These are phyloP conservation scores for Crocuta crocuta DNA, from an alignment of 2,113 vertebrate species.

Conservation along the genomic window DNA sequence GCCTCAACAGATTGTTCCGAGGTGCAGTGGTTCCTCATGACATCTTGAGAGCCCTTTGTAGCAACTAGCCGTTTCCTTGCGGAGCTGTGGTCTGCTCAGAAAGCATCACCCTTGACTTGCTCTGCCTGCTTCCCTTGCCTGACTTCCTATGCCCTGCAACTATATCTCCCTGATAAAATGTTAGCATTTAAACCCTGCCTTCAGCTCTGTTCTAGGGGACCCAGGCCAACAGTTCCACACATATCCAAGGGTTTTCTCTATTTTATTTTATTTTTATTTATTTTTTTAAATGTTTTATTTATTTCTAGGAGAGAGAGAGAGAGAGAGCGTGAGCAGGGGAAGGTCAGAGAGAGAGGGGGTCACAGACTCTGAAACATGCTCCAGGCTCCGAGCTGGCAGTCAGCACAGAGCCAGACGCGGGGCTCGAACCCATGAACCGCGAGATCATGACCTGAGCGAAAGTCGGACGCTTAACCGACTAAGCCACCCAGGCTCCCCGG, in stretches of 20 bases:
- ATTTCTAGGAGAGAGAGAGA: too few species aligned
- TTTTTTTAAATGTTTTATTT: too few species aligned
- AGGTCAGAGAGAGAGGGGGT: too few species aligned
- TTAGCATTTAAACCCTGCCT: background rate
- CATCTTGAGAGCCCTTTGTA: background rate
- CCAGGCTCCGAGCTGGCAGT: too few species aligned
- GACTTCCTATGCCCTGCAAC: background rate
- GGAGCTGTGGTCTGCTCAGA: background rate
- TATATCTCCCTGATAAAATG: accelerated
- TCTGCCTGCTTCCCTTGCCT: background rate
- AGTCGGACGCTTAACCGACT: too few species aligned
- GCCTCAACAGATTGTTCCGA: background rate
- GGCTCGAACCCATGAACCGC: too few species aligned
- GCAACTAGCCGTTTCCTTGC: background rate
- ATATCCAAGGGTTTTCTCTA: background rate
- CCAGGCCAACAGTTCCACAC: background rate
- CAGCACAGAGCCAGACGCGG: too few species aligned
- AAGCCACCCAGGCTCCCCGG: too few species aligned
- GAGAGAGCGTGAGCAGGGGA: too few species aligned
- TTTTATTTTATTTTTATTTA: background rate
- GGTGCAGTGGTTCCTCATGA: background rate
- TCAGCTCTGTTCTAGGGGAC: background rate
- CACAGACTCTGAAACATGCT: too few species aligned
- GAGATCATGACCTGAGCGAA: too few species aligned
- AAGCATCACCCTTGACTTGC: background rate